Percentiles rank a stretch among this genome's conserved stretches.
Conservation (phyloP, 2,797 vertebrate species). For the Pagetopsis macropterus region DNA sequence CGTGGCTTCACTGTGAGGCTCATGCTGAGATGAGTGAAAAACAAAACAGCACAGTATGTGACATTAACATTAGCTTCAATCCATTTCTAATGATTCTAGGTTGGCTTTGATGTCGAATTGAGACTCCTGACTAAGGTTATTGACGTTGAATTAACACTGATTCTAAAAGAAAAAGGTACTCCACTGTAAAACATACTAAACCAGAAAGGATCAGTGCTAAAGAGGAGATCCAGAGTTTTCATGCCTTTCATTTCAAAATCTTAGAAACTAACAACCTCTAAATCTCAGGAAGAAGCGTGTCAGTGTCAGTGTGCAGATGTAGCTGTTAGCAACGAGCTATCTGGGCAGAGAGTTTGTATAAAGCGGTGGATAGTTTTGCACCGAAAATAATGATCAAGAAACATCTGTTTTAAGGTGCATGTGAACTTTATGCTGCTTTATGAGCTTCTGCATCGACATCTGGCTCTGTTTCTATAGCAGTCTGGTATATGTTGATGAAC, state of each 20-base stretch:
- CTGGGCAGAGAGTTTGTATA: background rate
- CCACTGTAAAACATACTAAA: background rate
- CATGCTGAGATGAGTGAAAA: background rate
- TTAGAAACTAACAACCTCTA: no score
- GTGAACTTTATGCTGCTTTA: background rate
- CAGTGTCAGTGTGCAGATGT: no score
- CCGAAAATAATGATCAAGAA: background rate
- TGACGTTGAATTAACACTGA: background rate
- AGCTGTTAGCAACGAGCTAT: background rate
- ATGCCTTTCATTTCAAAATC: background rate
- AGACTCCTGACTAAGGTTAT: background rate
- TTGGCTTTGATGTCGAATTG: background rate
- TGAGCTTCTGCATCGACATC: background rate
- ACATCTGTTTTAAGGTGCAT: background rate
- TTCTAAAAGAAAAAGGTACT: no score
- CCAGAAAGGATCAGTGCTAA: background rate
- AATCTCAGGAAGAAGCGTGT: no score
- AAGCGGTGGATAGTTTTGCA: background rate
- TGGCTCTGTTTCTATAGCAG: background rate
- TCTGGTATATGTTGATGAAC: background rate
- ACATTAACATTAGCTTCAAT: background rate
- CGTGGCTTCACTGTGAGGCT: background rate
- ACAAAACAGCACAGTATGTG: background rate
- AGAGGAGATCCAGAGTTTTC: background rate
- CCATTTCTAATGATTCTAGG: background rate